Evolutionary conservation across 2,888 invertebrate genomes (phyloP).

Genomic region (Amaurobius ferox): DNA sequence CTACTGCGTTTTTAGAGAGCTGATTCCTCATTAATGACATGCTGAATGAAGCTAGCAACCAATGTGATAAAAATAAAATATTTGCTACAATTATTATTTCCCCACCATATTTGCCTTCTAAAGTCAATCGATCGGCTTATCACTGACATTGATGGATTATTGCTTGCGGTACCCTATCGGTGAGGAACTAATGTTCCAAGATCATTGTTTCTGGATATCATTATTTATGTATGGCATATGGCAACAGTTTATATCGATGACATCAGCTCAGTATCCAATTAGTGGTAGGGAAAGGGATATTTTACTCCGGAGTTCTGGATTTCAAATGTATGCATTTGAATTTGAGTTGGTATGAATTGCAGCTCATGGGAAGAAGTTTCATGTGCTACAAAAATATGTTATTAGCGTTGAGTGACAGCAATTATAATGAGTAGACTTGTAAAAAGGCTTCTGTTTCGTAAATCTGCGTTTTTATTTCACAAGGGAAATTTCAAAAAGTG

Average conservation of each 20-base stretch:
- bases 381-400: no score
- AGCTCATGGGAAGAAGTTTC: no score
- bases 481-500: no score
- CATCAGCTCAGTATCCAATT: neutral
- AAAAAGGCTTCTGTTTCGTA: no score
- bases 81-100: neutral
- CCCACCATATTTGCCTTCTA: neutral
- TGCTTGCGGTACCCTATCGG: neutral
- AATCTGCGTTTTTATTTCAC: no score
- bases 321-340: neutral
- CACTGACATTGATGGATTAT: neutral
- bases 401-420: no score
- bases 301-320: neutral
- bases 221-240: constrained; percentile 5
- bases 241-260: neutral
- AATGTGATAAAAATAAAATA: no score
- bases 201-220: neutral
- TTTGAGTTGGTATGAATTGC: no score
- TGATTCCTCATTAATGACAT: no score
- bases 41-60: no score
- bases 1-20: no score
- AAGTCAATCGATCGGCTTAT: neutral
- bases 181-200: neutral
- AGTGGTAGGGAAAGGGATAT: neutral
- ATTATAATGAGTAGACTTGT: no score